These are phyloP conservation scores for Acanthurus tractus DNA, from an alignment of 2,797 vertebrate species.

Conservation along the genomic window DNA sequence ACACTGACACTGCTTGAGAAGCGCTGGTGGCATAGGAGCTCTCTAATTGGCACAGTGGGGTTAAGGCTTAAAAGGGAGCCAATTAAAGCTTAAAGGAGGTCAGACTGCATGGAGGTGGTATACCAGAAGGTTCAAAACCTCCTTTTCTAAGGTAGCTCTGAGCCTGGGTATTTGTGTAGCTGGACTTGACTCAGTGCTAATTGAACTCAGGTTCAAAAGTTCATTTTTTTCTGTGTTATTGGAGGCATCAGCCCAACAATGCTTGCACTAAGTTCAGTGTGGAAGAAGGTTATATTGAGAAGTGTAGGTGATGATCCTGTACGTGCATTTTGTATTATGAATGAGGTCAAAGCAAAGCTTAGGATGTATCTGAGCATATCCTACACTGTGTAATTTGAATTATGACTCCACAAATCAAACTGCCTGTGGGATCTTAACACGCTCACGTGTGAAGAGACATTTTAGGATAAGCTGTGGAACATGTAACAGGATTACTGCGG, in stretches of 20 bases:
- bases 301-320: too few species aligned
- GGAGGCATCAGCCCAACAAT: background rate
- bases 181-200: background rate
- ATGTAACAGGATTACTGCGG: slow-evolving; percentile 47
- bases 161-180: background rate
- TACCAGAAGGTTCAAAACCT: background rate
- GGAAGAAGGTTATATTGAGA: too few species aligned
- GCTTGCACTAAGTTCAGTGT: background rate
- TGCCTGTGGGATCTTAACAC: slow-evolving; percentile 6
- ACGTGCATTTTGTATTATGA: too few species aligned
- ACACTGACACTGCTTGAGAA: background rate
- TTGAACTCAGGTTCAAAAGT: background rate
- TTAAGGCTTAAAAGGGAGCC: slow-evolving; percentile 28
- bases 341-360: too few species aligned
- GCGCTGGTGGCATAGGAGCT: slow-evolving; percentile 4
- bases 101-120: background rate
- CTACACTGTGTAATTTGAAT: too few species aligned
- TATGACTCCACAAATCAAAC: background rate
- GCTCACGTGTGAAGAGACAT: slow-evolving; percentile 6
- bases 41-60: background rate
- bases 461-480: slow-evolving; percentile 42
- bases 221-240: background rate
- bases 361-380: too few species aligned
- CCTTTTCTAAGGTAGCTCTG: background rate
- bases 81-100: slow-evolving; percentile 30